Conservation (phyloP, 64 coral and sea anemone species). For the Orbicella faveolata region DNA sequence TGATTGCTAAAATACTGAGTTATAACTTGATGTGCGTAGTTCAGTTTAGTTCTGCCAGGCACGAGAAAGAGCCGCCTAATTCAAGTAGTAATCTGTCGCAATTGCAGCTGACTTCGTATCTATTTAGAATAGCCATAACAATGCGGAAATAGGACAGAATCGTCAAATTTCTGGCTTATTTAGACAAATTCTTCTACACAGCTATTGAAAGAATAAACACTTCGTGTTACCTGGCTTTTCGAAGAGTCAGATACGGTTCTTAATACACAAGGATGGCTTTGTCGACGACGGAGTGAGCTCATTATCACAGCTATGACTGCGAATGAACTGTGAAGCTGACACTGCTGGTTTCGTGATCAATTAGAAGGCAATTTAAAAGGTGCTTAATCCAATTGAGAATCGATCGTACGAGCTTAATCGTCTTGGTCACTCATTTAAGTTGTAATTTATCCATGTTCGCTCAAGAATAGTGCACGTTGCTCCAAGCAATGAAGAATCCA, state of each 20-base stretch:
- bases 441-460: background rate
- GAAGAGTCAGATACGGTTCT: background rate
- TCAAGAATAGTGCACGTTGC: background rate
- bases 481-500: background rate
- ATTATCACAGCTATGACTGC: background rate
- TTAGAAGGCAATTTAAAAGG: slow-evolving; percentile 21
- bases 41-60: too few species aligned
- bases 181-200: background rate
- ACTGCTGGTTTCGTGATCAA: background rate
- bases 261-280: background rate
- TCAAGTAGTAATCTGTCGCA: too few species aligned
- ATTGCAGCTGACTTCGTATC: background rate
- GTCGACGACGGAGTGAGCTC: background rate
- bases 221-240: background rate
- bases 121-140: background rate
- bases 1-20: too few species aligned
- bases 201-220: background rate
- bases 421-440: background rate
- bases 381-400: slow-evolving; percentile 21
- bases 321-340: background rate
- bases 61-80: too few species aligned
- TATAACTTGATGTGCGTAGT: too few species aligned
- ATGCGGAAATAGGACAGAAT: background rate
- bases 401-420: background rate
- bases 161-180: background rate